Evolutionary conservation across 2,113 vertebrate genomes (phyloP).

Genomic region (Camarhynchus parvulus): DNA sequence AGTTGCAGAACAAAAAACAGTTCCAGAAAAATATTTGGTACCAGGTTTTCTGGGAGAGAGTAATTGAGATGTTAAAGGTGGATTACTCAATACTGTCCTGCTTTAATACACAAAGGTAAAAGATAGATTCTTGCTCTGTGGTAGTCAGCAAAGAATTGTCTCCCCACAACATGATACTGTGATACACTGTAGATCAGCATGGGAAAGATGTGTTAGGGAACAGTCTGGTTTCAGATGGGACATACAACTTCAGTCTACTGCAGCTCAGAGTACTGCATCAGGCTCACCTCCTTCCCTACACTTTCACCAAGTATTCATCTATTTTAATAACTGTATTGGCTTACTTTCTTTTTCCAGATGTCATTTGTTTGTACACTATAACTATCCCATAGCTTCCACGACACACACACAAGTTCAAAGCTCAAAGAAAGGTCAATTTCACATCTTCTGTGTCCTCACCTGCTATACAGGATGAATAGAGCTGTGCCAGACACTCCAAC

Average conservation of each 20-base stretch:
- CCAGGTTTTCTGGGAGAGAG: conserved; percentile 86
- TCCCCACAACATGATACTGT: not conserved
- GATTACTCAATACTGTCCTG: not conserved
- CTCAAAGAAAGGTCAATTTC: not conserved
- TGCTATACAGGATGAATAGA: conserved; percentile 92
- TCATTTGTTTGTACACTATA: not conserved
- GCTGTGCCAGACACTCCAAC: conserved; percentile 85
- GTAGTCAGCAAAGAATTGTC: not conserved
- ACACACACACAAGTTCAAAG: not conserved
- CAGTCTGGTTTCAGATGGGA: not conserved
- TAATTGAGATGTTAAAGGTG: not conserved
- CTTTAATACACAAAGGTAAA: not conserved
- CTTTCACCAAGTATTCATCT: not conserved
- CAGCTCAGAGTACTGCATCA: not conserved
- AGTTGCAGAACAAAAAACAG: conserved; percentile 96
- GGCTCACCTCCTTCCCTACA: not conserved
- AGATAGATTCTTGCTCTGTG: not conserved
- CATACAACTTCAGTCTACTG: not conserved
- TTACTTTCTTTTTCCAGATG: not conserved
- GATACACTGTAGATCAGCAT: not conserved
- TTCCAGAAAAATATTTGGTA: conserved; percentile 96
- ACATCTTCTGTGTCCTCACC: conserved; percentile 71
- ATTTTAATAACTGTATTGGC: not conserved
- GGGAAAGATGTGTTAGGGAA: not conserved
- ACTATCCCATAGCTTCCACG: not conserved